Base-by-base conservation (phyloP, 2,113 vertebrate species). In the Cervus canadensis region DNA sequence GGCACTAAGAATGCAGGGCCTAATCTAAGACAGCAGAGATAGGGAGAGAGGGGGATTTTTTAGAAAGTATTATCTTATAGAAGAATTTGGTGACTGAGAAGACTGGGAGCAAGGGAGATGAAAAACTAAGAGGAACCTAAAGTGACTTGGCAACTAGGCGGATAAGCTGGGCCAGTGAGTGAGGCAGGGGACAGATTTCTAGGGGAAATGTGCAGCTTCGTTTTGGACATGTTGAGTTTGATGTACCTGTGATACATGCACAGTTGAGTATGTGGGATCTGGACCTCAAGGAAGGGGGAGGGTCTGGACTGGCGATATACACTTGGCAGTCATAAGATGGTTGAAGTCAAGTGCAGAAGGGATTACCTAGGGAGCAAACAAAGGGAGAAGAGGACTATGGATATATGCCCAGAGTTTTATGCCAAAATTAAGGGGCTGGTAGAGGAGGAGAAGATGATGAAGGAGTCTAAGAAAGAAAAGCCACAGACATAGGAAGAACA, bases 201-300 rank as follows among this genome's bases (percentile, higher is more conserved):
- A n/a, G 17, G 48, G 43, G 6, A 93, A 92, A 82, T 4, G 50
- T 9, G 2, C 57, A 83, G 33, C 28, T 95, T 60, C 14, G 71
- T 67, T 87, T 52, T 52, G 26, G 52, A 83, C 33, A 40, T 45
- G 9, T 2, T 87, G 50, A 94, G 79, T 87, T 82, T 45, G 50
- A 96, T 52, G 45, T 62, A 95, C 52, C 81, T 57, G 57, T 88
- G 86, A 94, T 67, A 94, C 28, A 86, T 28, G n/a, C 43, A 95
- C 59, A 71, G 26, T 13, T 76, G 54, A 97, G 17, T 71, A 60
- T 83, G 25, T 91, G 54, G 28, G 54, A 86, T 94, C 74, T 90
- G 25, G 64, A 87, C 16, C 57, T 87, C 74, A 67, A 87, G 57
- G 23, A 82, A 48, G 33, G 12, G 33, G 48, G 15, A 33, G 19